Evolutionary conservation across 2,113 vertebrate genomes (phyloP).

Genomic region (Brachyhypopomus gauderio): DNA sequence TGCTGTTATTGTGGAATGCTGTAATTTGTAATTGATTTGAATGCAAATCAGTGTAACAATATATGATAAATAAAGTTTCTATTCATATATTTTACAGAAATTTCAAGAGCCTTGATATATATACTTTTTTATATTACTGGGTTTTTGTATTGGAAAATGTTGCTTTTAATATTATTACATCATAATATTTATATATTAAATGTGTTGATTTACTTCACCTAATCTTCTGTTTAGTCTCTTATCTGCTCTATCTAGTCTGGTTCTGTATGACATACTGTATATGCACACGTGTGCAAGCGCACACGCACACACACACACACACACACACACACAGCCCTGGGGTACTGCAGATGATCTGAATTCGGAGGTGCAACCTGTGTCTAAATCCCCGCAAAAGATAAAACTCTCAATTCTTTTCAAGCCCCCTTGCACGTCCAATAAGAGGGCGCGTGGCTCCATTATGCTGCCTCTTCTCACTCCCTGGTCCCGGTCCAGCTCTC

Average conservation of each 20-base stretch:
- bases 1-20: too few species aligned
- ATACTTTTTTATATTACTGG: too few species aligned
- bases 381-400: background rate
- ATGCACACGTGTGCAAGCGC: background rate
- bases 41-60: too few species aligned
- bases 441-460: background rate
- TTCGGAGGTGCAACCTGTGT: too few species aligned
- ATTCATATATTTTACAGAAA: too few species aligned
- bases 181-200: background rate
- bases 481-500: constrained; percentile 12
- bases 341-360: too few species aligned
- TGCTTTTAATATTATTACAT: too few species aligned
- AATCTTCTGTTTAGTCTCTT: background rate
- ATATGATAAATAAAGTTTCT: too few species aligned
- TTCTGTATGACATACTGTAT: constrained; percentile 28
- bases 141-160: too few species aligned
- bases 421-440: background rate
- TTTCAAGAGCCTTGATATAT: too few species aligned
- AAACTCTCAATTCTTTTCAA: constrained; percentile 5
- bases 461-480: background rate
- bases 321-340: background rate
- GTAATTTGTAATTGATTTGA: too few species aligned
- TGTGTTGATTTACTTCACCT: constrained; percentile 40
- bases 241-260: constrained; percentile 40
- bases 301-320: background rate